A percentile compares a stretch with the other conserved stretches of the same genome.
phyloP scores from a whole-genome alignment of 2,797 vertebrate genomes.

The Champsocephalus esox region DNA sequence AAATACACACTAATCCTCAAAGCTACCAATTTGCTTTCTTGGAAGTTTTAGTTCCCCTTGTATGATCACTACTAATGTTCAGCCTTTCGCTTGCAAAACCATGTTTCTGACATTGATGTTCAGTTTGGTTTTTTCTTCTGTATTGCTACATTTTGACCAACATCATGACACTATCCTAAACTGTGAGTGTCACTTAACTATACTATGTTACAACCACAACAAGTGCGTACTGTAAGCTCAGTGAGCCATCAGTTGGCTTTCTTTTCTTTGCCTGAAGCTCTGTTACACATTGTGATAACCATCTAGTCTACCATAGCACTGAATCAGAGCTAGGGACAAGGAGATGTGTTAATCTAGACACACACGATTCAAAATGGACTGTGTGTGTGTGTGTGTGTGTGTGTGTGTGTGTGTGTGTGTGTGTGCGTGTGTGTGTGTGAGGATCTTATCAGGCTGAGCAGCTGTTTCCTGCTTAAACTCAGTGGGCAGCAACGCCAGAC shows the following conservation, averaged over 20 bases:
- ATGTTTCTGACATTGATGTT: neutral
- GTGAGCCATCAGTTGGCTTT: constrained; percentile 6
- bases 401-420: constrained; percentile 19
- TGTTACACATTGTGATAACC: constrained; percentile 14
- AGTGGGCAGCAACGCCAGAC: constrained; percentile 54
- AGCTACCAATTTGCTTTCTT: constrained; percentile 8
- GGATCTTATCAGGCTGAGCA: constrained; percentile 63
- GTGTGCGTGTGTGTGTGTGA: constrained; percentile 2
- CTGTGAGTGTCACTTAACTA: neutral
- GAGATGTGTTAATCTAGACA: constrained; percentile 37
- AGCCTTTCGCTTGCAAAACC: neutral
- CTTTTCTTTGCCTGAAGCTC: neutral
- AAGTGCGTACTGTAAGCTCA: neutral
- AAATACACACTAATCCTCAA: neutral
- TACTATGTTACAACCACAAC: neutral
- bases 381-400: constrained; percentile 15
- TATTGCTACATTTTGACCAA: neutral
- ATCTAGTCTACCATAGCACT: constrained; percentile 14
- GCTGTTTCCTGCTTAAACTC: constrained; percentile 69
- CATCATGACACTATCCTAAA: neutral
- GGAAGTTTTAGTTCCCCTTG: neutral
- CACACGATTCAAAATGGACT: constrained; percentile 24
- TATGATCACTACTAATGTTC: neutral
- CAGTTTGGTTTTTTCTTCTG: neutral
- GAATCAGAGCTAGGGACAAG: constrained; percentile 28